phyloP scores from a whole-genome alignment of 2,888 invertebrate genomes.

The Terebella lapidaria region DNA sequence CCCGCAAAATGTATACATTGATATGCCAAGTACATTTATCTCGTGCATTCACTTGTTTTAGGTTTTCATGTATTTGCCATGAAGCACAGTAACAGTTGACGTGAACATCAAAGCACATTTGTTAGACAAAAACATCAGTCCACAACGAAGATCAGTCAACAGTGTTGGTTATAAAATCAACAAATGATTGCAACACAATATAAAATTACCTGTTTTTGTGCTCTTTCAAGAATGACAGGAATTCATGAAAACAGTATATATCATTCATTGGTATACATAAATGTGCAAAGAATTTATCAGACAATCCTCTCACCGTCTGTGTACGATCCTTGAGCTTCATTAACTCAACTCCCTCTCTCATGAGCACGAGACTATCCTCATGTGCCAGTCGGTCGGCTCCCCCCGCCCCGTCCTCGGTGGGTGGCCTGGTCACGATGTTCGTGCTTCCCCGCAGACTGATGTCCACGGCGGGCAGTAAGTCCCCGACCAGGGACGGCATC shows the following conservation, averaged over 20 bases:
- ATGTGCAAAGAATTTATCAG: too few species aligned
- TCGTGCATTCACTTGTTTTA: too few species aligned
- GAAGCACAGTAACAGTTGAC: too few species aligned
- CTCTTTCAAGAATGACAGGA: neutral
- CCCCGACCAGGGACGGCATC: neutral
- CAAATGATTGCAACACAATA: neutral
- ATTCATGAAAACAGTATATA: neutral
- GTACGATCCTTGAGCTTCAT: neutral
- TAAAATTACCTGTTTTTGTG: neutral
- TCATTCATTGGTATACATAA: neutral
- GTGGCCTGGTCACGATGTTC: neutral
- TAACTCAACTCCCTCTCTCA: neutral
- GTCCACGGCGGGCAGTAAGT: neutral
- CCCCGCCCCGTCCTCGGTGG: neutral
- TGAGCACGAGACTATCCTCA: neutral
- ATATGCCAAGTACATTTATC: too few species aligned
- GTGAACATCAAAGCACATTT: too few species aligned
- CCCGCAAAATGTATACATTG: too few species aligned
- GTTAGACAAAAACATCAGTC: too few species aligned
- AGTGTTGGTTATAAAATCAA: too few species aligned
- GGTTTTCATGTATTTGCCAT: too few species aligned
- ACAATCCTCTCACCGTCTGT: neutral
- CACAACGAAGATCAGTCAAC: too few species aligned
- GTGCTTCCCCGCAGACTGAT: neutral
- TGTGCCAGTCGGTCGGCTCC: neutral